Base-by-base conservation (phyloP, 2,888 invertebrate genomes). In the Sinhomidia bicolor region DNA sequence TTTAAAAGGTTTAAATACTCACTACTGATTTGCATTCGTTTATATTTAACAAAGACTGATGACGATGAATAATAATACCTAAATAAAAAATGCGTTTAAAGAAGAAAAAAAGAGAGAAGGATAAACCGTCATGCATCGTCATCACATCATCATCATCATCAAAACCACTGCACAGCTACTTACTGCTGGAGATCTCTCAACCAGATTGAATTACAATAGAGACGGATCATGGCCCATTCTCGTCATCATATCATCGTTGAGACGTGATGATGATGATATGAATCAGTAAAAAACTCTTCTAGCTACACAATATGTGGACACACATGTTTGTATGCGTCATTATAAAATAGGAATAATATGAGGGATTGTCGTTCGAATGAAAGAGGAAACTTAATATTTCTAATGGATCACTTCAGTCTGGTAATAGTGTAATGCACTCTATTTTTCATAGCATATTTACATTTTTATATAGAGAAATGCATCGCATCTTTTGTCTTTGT, bases 1-100 rank as follows among this genome's bases (percentile, higher is more conserved):
- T 57, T 23, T 62, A 12, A 62, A 62, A 29, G 14, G 60, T 60
- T 60, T 60, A 26, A 62, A 26, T 29, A 26, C 51, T n/a, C 4
- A 51, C 12, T n/a, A n/a, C n/a, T 62, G 32, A 62, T 62, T 62
- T 62, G 62, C 62, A 62, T 62, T 29, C 32, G n/a, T n/a, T n/a
- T n/a, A 26, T 9, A 29, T 29, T 14, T 29, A 62, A 29, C 29
- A 29, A 32, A 62, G 32, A n/a, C 7, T 57, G 57, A 26, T 29
- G 60, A 2, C 7, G 29, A 62, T 32, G 12, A n/a, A 62, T 29
- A 62, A 29, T 14, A 12, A 12, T 47, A 47, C 12, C n/a, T n/a
- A n/a, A n/a, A n/a, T n/a, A n/a, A n/a, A n/a, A n/a, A 60, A 60
- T 26, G n/a, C 9, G 23, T 60, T 26, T 60, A 26, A 26, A 26